phyloP scores from a whole-genome alignment of 2,113 vertebrate species.

The Xiphophorus maculatus region DNA sequence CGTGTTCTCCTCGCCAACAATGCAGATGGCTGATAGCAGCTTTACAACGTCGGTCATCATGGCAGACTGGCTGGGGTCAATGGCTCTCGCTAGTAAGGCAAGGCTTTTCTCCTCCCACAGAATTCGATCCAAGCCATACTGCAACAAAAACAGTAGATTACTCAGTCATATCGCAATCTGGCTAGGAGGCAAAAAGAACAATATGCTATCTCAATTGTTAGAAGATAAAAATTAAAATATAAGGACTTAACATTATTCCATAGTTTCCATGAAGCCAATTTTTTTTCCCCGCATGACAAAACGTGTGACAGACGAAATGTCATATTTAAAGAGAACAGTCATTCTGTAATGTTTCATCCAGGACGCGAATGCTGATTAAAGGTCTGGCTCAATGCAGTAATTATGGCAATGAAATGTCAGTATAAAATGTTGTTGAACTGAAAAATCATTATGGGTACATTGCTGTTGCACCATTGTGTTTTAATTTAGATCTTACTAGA shows the following conservation, averaged over 20 bases:
- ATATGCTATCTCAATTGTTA: neutral
- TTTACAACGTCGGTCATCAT: slow-evolving; percentile 98
- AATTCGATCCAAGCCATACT: slow-evolving; percentile 97
- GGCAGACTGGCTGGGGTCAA: slow-evolving; percentile 87
- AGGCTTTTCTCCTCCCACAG: slow-evolving; percentile 93
- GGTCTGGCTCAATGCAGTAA: neutral
- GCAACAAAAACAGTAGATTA: slow-evolving; percentile 44
- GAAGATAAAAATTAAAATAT: neutral
- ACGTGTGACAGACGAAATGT: neutral
- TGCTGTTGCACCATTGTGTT: neutral
- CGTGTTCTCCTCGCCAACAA: slow-evolving; percentile 97
- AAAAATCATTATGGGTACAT: neutral
- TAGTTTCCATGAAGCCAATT: neutral
- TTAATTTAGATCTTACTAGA: neutral
- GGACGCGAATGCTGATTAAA: neutral
- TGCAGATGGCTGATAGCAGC: slow-evolving; percentile 95
- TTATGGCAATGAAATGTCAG: neutral
- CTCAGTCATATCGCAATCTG: slow-evolving; percentile 5
- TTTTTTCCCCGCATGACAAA: neutral
- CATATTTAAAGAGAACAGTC: neutral
- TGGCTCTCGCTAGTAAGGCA: slow-evolving; percentile 86
- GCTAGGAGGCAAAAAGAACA: slow-evolving; percentile 1
- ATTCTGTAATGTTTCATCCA: slow-evolving; percentile 1
- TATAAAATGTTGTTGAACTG: no score
- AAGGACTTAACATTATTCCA: neutral